These are phyloP conservation scores for Penaeus indicus DNA, from an alignment of 1,140 invertebrate genomes.

Conservation along the genomic window DNA sequence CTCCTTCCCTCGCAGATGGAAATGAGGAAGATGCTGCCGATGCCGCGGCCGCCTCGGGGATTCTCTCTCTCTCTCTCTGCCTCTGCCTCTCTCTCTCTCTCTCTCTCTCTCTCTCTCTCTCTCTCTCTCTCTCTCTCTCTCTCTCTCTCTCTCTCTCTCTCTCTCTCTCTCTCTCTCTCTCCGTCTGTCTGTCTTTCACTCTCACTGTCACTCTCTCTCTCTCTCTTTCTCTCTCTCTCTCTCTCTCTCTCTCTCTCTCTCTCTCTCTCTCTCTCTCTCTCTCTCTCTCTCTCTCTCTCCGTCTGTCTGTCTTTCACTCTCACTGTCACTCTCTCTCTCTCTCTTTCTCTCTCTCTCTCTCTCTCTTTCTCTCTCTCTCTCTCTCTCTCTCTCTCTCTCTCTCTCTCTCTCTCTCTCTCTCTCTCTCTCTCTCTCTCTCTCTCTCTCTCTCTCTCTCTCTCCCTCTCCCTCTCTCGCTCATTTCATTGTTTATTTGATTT, in stretches of 20 bases:
- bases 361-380: not conserved
- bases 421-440: not conserved
- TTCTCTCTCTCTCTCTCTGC: too few species aligned
- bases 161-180: not conserved
- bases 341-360: not conserved
- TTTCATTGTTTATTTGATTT: too few species aligned
- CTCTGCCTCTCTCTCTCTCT: too few species aligned
- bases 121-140: too few species aligned
- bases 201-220: constrained; percentile 24
- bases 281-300: not conserved
- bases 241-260: not conserved
- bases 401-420: not conserved
- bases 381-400: not conserved
- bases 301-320: not conserved
- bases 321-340: not conserved
- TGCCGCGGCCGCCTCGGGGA: too few species aligned
- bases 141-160: too few species aligned
- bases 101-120: too few species aligned
- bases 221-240: not conserved
- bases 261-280: not conserved
- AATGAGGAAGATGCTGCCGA: too few species aligned
- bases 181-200: constrained; percentile 25
- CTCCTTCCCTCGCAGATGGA: too few species aligned
- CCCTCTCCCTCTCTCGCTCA: too few species aligned
- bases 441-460: not conserved